Percentiles rank a stretch among this genome's conserved stretches.
Conservation (phyloP, 2,113 vertebrate species). For the Columbina picui region DNA sequence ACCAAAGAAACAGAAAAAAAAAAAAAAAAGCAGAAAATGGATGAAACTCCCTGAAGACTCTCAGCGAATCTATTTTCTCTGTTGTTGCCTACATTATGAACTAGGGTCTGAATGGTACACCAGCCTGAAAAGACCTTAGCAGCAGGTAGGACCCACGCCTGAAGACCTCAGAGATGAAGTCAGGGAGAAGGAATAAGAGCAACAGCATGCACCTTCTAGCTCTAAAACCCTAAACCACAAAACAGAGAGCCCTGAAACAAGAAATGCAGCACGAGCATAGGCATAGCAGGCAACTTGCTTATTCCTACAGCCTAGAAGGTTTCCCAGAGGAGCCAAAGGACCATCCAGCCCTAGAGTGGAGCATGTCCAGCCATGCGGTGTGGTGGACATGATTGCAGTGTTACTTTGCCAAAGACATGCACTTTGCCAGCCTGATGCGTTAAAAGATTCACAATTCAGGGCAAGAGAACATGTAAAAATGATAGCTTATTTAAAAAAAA, state of each 20-base stretch:
- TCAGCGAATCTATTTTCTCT: background rate
- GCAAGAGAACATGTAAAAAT: background rate
- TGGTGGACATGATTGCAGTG: background rate
- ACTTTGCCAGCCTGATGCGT: background rate
- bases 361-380: too few relatives aligned
- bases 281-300: background rate
- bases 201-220: background rate
- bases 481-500: background rate
- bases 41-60: background rate
- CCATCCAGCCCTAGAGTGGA: accelerated
- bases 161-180: background rate
- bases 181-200: background rate
- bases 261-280: background rate
- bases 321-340: background rate
- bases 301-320: background rate
- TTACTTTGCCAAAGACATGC: background rate
- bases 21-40: background rate
- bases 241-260: background rate
- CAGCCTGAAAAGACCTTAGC: background rate
- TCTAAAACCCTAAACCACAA: background rate
- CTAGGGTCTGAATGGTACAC: background rate
- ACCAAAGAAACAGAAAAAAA: background rate
- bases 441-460: background rate
- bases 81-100: background rate
- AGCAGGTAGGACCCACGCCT: background rate